Evolutionary conservation across 2,797 vertebrate species (phyloP).

Genomic region (Gymnoscopelus braueri): DNA sequence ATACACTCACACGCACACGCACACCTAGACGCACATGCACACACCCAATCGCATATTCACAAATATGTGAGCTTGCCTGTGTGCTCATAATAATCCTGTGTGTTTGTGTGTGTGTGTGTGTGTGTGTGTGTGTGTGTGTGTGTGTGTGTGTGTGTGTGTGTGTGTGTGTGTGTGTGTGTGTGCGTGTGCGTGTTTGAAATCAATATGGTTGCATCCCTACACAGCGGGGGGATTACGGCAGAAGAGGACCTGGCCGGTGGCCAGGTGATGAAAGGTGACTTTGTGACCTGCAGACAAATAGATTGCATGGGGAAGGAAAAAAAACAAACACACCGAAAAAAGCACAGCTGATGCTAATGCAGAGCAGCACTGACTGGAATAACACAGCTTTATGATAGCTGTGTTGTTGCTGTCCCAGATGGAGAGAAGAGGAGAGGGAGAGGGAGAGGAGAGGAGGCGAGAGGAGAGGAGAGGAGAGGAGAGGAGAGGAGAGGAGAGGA

Average conservation of each 20-base stretch:
- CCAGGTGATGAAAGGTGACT: slow-evolving; percentile 50
- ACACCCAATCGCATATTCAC: too few species aligned
- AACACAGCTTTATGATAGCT: neutral
- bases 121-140: slow-evolving; percentile 6
- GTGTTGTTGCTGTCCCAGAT: neutral
- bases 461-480: neutral
- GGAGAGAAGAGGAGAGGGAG: neutral
- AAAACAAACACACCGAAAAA: too few species aligned
- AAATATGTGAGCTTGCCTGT: neutral
- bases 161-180: neutral
- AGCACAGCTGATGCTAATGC: too few species aligned
- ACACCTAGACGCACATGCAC: too few species aligned
- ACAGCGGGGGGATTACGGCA: slow-evolving; percentile 29
- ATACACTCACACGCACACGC: too few species aligned
- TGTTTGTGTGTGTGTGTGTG: neutral
- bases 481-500: neutral
- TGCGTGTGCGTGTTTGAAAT: neutral
- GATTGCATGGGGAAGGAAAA: too few species aligned
- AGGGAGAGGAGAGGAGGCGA: neutral
- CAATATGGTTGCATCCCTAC: too few species aligned
- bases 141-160: neutral
- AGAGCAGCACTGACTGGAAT: too few species aligned
- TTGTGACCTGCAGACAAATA: slow-evolving; percentile 55
- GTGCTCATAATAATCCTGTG: neutral
- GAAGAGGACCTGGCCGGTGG: slow-evolving; percentile 32